Evolutionary conservation across 23 tunicate species (phyloP), one percentile per base, ranked within the genome.

Genomic region (Corella eumyota): DNA sequence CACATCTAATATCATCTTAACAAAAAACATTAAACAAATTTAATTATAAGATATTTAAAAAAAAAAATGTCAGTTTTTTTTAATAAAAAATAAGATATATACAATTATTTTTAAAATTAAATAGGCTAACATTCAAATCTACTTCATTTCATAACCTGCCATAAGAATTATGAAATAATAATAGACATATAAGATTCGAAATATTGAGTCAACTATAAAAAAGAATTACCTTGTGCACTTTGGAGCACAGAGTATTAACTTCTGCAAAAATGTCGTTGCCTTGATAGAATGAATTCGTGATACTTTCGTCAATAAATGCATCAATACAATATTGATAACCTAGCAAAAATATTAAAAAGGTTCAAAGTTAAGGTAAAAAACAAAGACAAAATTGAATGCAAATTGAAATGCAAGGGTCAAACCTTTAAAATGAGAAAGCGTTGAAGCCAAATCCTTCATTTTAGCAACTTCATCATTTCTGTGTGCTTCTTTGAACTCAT

Each of bases 321-420:
- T 83, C 98, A 45, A 83, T 83, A 60, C 98, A 92, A 28, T 81
- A 77, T 57, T 92, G 98, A 62, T 92, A 92, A 13, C 87, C 96
- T 88, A 35, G 23, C 40, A 68, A 53, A 24, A 40, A 40, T 9
- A 40, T 40, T 40, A 15, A 15, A 15, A 15, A 40, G 15, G 48
- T 40, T 40, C 15, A 15, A 9, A 15, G 15, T 15, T 40, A 40
- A 40, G 15, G 48, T 9, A 15, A 40, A 40, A 40, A 40, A 40
- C 15, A 15, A 15, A 40, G 15, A 9, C 48, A 40, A 11, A 9
- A 40, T 9, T 40, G 11, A 40, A 15, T 9, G 48, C 11, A 40
- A 40, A 40, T 40, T 11, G 48, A 9, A 40, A n/a, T 51, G 11
- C 20, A 19, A 4, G 5, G 37, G 28, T 24, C 6, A 23, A 25